Evolutionary conservation across 2,888 invertebrate genomes (phyloP), one percentile per base, ranked within the genome.

Genomic region (Osedax frankpressi): DNA sequence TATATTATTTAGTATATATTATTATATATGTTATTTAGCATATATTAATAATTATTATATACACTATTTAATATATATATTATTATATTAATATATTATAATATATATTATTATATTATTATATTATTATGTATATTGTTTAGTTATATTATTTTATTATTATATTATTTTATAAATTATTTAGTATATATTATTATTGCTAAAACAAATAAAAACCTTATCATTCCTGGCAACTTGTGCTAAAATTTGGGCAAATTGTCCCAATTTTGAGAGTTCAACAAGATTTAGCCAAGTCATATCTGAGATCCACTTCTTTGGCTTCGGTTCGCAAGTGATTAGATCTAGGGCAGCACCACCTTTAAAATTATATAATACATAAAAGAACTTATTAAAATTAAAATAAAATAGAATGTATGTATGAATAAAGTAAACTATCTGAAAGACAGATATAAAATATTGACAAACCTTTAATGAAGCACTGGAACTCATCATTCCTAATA

Each of bases 401-500:
- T 44, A 44, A 44, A 44, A 28, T 71, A 28, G 19, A 14, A 73
- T 28, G 11, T 60, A 28, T n/a, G 24, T n/a, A n/a, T n/a, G n/a
- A 70, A 24, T 6, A 1, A 71, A 2, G n/a, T 1, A 6, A 25
- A 68, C 28, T 30, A n/a, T 1, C n/a, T 1, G 27, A 71, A n/a
- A 69, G 27, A 71, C 6, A 2, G 0, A 71, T 2, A 70, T 14
- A 29, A 6, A 71, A 71, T 24, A 6, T n/a, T n/a, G n/a, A n/a
- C 26, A 71, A 27, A 77, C 76, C 95, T 86, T 96, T 96, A 74
- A 96, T 94, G 79, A 96, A 93, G 0, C 92, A 90, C 88, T 92
- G 90, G 83, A 96, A 96, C 84, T 96, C 95, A 68, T 92, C 91
- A 79, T 92, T 92, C 0, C 90, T 90, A 76, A 96, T 91, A 60